A percentile compares a stretch with the other conserved stretches of the same genome.
phyloP scores from a whole-genome alignment of 2,888 invertebrate genomes.

The Chymomyza caudatula region DNA sequence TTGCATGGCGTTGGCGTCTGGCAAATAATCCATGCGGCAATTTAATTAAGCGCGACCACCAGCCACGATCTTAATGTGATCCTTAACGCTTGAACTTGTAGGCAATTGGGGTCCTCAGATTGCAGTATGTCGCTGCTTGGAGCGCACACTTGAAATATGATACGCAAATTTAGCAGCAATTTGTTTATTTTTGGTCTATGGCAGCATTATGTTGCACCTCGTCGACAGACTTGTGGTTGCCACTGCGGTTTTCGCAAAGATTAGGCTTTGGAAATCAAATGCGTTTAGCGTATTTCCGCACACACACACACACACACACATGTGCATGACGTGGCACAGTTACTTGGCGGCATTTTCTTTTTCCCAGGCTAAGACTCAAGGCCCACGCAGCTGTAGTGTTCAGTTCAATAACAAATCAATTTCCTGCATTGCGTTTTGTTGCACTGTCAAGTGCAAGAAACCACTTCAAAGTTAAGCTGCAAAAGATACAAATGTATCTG shows the following conservation, averaged over 20 bases:
- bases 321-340: slow-evolving; percentile 18
- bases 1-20: slow-evolving; percentile 37
- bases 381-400: slow-evolving; percentile 4
- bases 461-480: slow-evolving; percentile 4
- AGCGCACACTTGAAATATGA: neutral
- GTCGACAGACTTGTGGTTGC: slow-evolving; percentile 4
- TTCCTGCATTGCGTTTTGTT: slow-evolving; percentile 37
- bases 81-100: neutral
- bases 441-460: slow-evolving; percentile 43
- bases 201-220: too few species aligned
- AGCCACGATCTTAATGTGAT: slow-evolving; percentile 24
- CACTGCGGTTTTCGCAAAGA: slow-evolving; percentile 12
- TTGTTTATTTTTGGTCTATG: slow-evolving; percentile 1
- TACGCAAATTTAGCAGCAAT: neutral
- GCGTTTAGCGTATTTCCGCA: neutral
- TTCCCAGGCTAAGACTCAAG: slow-evolving; percentile 19
- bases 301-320: neutral
- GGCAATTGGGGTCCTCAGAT: neutral
- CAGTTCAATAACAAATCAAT: slow-evolving; percentile 47
- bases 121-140: neutral
- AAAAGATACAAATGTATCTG: slow-evolving; percentile 31
- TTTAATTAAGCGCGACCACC: slow-evolving; percentile 64
- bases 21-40: slow-evolving; percentile 45
- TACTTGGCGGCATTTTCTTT: slow-evolving; percentile 37
- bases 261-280: neutral